Evolutionary conservation across 1,140 invertebrate genomes (phyloP).

Genomic region (Heliconius congener): DNA sequence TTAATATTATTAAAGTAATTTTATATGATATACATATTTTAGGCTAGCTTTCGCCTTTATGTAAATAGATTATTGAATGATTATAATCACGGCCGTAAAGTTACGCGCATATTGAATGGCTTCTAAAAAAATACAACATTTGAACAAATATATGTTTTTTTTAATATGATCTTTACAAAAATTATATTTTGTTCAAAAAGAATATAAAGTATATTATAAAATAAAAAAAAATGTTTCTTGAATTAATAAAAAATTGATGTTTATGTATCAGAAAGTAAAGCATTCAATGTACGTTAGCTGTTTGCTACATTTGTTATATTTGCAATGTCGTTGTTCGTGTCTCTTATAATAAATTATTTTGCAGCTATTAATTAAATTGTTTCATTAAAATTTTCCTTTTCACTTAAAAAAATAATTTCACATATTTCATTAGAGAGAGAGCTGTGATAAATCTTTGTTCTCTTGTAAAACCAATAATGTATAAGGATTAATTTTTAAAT

Average conservation of each 20-base stretch:
- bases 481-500: no score
- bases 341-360: constrained; percentile 34
- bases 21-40: neutral
- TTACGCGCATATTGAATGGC: neutral
- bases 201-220: no score
- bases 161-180: no score
- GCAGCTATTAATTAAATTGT: constrained; percentile 18
- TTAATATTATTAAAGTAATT: neutral
- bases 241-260: no score
- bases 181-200: no score
- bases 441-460: no score
- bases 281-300: neutral
- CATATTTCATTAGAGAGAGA: no score
- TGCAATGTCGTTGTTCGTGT: constrained; percentile 29
- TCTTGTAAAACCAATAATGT: no score
- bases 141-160: neutral
- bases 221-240: no score
- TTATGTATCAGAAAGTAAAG: neutral
- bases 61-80: neutral
- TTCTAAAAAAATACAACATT: neutral
- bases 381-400: neutral
- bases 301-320: constrained; percentile 19
- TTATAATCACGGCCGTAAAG: neutral
- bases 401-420: no score
- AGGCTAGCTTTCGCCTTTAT: neutral